Base-by-base conservation (phyloP, 2,888 invertebrate genomes). In the Cryptophagus acutangulus region DNA sequence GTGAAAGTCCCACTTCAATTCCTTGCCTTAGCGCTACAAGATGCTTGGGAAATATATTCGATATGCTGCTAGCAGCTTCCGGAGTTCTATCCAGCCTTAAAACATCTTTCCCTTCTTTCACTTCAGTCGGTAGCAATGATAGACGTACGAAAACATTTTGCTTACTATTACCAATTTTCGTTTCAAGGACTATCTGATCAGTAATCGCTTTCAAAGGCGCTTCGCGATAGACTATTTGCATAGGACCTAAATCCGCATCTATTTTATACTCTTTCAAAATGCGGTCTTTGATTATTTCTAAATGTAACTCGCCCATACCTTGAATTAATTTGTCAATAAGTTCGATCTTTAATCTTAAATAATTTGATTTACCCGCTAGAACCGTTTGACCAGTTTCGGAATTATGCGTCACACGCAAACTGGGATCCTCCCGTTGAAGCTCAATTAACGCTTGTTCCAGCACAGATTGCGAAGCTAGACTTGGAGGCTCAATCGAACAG, bases 281-380 rank as follows among this genome's bases (percentile, higher is more conserved):
- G 13, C 97, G 77, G 52, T 95, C 91, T 62, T 84, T 87, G 25
- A 96, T 85, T 43, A 96, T 84, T 51, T 99, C 96, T 45, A 99
- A 74, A 65, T 99, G 99, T 1, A 99, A 75, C 68, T 99, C 96
- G 1, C 99, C 99, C 97, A 97, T 97, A 9, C 96, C 92, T 79
- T 31, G 15, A 31, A 31, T 24, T 20, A 20, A 18, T 14, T n/a
- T 18, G 12, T 29, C 6, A 9, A 10, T 29, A 29, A n/a, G 8
- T 29, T 9, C 8, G 12, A n/a, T 6, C 30, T 10, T 6, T n/a
- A 12, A 24, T 24, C 6, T 43, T n/a, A n/a, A n/a, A n/a, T n/a
- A n/a, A n/a, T 26, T 26, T 26, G 12, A 12, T 6, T 26, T 26
- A 81, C 82, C 86, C 38, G 84, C 85, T 2, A 93, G 72, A 35